Percentiles rank a stretch among this genome's conserved stretches.
phyloP scores from a whole-genome alignment of 2,888 invertebrate species.

The Mechanitis messenoides region DNA sequence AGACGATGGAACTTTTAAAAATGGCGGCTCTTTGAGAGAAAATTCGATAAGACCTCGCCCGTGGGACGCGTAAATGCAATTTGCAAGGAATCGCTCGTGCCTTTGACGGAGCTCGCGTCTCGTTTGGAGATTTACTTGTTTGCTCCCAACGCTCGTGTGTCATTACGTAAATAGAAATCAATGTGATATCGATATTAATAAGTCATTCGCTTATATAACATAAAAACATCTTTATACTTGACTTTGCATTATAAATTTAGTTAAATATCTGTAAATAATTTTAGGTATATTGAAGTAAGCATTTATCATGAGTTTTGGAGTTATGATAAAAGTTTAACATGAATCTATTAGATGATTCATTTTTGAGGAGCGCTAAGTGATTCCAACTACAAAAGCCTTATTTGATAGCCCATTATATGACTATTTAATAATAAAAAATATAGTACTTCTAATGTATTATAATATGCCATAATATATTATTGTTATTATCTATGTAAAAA shows the following conservation, averaged over 20 bases:
- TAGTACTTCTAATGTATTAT: no score
- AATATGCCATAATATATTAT: no score
- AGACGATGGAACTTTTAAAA: slow-evolving; percentile 70
- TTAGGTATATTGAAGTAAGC: no score
- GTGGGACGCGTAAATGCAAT: slow-evolving; percentile 75
- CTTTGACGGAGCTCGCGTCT: slow-evolving; percentile 61
- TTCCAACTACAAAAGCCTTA: slow-evolving; percentile 27
- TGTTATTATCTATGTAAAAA: no score
- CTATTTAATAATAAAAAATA: no score
- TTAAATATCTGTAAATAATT: no score
- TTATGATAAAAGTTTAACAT: slow-evolving; percentile 48
- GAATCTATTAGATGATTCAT: slow-evolving; percentile 58
- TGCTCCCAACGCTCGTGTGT: slow-evolving; percentile 25
- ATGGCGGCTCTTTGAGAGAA: slow-evolving; percentile 71
- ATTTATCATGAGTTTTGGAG: no score
- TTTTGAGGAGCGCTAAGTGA: slow-evolving; percentile 35
- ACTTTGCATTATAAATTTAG: no score
- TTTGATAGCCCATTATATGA: no score
- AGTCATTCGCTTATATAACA: slow-evolving; percentile 5
- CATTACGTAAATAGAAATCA: slow-evolving; percentile 30
- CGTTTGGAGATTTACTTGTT: slow-evolving; percentile 43
- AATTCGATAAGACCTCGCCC: slow-evolving; percentile 70
- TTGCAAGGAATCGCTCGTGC: slow-evolving; percentile 68
- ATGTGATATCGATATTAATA: slow-evolving; percentile 19
- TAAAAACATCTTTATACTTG: no score